Base-by-base conservation (phyloP, 2,113 vertebrate genomes). In the Nibea coibor region DNA sequence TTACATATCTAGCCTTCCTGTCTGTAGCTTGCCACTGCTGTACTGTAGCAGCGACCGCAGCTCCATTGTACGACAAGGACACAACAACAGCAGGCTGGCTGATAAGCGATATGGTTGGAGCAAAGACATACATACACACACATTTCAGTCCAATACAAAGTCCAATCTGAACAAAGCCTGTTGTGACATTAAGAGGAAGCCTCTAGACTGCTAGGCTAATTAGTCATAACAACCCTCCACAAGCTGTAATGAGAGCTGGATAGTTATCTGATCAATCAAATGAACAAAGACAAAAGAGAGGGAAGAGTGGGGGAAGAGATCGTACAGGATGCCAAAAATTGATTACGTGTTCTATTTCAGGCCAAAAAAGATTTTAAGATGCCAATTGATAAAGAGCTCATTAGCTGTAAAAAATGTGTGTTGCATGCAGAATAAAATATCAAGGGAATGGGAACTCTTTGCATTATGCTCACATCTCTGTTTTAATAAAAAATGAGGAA, bases 181-280 rank as follows among this genome's bases (percentile, higher is more conserved):
- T 87, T 89, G 88, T 89, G 87, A 84, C 87, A 90, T 89, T 75
- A 48, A 80, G 63, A 90, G 93, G 91, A 94, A 91, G 83, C 85
- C 53, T 82, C 50, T 6, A 61, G 81, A 87, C 53, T 12, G 62
- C 58, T 75, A 47, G 48, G 74, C 85, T 86, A 90, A 93, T 89
- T 86, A 91, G 90, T 80, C 81, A 91, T 82, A 91, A 89, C 82
- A 93, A 90, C 48, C 31, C 26, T 77, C 67, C 59, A 61, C 24
- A 16, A 65, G 80, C 72, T 86, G 80, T 89, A 94, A 84, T 80
- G 53, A 82, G 82, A 84, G 78, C 75, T 1, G 67, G 24, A 31
- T 1, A 24, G 85, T 90, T 93, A 92, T 91, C 91, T 90, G 89
- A 91, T 94, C 77, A 81, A 84, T 78, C 82, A 86, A 86, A 91